Evolutionary conservation across 23 tunicate genomes (phyloP).

Genomic region (Phallusia fumigata): DNA sequence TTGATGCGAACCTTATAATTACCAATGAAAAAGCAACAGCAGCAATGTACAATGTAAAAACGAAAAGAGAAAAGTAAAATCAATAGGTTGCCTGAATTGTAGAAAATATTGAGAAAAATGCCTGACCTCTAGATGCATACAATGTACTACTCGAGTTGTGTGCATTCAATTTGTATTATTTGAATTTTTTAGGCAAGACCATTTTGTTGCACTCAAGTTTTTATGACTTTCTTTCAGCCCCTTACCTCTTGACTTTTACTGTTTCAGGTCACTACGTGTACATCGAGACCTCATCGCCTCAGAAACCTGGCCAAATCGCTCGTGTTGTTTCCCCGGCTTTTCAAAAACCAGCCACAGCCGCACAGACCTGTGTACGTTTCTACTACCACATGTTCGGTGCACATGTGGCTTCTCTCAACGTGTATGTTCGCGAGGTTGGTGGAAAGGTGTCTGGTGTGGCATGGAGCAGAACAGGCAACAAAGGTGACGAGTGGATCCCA

Average conservation of each 20-base stretch:
- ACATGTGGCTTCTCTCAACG: conserved; percentile 32
- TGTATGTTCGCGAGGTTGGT: conserved; percentile 21
- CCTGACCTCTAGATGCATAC: too few species aligned
- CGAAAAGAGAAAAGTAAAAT: too few species aligned
- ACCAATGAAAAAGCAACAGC: too few species aligned
- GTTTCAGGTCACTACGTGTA: conserved; percentile 46
- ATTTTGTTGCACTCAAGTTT: too few species aligned
- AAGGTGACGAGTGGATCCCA: conserved; percentile 64
- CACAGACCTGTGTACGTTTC: conserved; percentile 42
- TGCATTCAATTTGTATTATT: too few species aligned
- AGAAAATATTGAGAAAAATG: too few species aligned
- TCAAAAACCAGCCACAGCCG: conserved; percentile 16
- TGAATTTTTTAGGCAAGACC: too few species aligned
- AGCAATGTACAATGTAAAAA: too few species aligned
- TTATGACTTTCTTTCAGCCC: too few species aligned
- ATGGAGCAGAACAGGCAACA: conserved; percentile 34
- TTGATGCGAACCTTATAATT: too few species aligned
- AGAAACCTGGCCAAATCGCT: conserved; percentile 30
- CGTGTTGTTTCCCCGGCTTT: conserved; percentile 47
- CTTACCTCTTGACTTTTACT: neutral
- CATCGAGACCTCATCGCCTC: conserved; percentile 25
- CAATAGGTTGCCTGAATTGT: too few species aligned
- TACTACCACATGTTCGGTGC: conserved; percentile 59
- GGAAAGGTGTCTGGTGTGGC: conserved; percentile 6
- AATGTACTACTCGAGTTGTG: too few species aligned